phyloP scores from a whole-genome alignment of 2,797 vertebrate species.

The Melanotaenia pygmaea region DNA sequence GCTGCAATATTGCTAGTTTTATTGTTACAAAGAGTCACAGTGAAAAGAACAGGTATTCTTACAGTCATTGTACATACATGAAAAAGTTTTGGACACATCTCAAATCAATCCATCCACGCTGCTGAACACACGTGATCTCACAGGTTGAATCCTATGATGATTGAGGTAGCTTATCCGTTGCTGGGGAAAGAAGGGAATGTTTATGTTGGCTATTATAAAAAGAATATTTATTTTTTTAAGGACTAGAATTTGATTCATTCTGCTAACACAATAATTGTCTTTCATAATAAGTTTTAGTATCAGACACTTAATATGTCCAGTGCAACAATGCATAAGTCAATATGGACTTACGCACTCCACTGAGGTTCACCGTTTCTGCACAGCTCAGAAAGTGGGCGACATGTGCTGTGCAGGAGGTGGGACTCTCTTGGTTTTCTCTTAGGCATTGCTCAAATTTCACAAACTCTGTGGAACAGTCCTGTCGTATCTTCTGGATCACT shows the following conservation, averaged over 20 bases:
- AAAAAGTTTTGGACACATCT: not conserved
- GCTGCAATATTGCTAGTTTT: not conserved
- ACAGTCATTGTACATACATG: slow-evolving; percentile 14
- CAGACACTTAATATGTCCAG: not conserved
- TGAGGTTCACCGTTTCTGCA: slow-evolving; percentile 87
- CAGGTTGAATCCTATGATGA: slow-evolving; percentile 60
- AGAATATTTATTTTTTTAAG: no score
- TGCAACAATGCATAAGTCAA: not conserved
- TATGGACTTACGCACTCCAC: slow-evolving; percentile 69
- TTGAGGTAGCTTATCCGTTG: slow-evolving; percentile 63
- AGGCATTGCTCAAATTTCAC: slow-evolving; percentile 90
- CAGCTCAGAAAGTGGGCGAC: slow-evolving; percentile 89
- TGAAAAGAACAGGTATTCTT: slow-evolving; percentile 13
- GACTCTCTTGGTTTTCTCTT: slow-evolving; percentile 81
- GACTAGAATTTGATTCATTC: not conserved
- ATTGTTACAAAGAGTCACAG: not conserved
- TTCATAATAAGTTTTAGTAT: not conserved
- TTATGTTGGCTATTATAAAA: slow-evolving; percentile 1
- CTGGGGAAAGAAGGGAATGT: slow-evolving; percentile 41
- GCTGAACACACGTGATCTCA: slow-evolving; percentile 6
- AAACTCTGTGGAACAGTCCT: slow-evolving; percentile 87
- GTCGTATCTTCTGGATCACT: slow-evolving; percentile 90
- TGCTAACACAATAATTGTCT: not conserved
- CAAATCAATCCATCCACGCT: slow-evolving; percentile 18
- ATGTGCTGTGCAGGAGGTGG: slow-evolving; percentile 84